Base-by-base conservation (phyloP, 2,113 vertebrate genomes). In the Anser cygnoides region DNA sequence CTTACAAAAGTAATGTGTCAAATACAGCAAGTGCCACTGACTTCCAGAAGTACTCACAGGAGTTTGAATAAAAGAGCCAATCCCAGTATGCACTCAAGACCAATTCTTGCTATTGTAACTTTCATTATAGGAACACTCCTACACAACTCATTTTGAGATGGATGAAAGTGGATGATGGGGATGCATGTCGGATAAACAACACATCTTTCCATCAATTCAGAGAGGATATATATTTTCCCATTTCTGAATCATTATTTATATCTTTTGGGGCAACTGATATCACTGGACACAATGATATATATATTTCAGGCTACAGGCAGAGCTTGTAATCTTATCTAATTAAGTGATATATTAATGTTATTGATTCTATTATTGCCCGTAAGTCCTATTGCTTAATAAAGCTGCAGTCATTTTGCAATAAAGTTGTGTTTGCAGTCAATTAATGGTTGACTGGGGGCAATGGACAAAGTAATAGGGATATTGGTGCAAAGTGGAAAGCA, bases 301-400 rank as follows among this genome's bases (percentile, higher is more conserved):
- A 49, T 93, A 77, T 96, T 97, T 95, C 86, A 94, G 84, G 92
- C 68, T 90, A 96, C 86, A 97, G 90, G 92, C 95, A 90, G 50
- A 90, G 81, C 96, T 97, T 97, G 96, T 97, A 97, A 91, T 94
- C 89, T 91, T 95, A 84, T 92, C 97, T 97, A 98, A 98, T 98
- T 98, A 96, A 89, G 96, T 97, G 94, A 96, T 93, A 92, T 97
- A 97, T 98, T 98, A 97, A 96, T 97, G 96, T 97, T 97, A 98
- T 98, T 97, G 98, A 98, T 98, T 97, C 96, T 97, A 90, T 97
- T 98, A 97, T 97, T 97, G 97, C 97, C 88, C 97, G 96, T 97
- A 98, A 98, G 97, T 97, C 83, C 92, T 92, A 77, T 96, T 97
- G 94, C 93, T 97, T 98, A 98, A 98, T 98, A 98, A 98, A 98